These are phyloP conservation scores for Oreamnos americanus DNA, from an alignment of 2,113 vertebrate genomes.

Conservation along the genomic window DNA sequence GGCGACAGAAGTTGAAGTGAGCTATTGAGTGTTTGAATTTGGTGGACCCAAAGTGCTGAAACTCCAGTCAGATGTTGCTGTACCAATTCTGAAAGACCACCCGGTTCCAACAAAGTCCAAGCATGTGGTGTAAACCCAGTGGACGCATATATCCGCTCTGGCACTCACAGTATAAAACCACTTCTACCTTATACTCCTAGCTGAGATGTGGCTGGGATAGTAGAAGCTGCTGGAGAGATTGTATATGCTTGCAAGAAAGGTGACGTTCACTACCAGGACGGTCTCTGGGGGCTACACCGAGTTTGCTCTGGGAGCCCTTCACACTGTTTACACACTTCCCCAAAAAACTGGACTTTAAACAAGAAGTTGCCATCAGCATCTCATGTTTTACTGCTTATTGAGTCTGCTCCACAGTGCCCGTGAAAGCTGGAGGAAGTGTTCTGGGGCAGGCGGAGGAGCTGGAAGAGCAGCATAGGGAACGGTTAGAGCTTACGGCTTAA, in stretches of 20 bases:
- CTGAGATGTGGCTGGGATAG: neutral
- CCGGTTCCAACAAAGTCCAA: neutral
- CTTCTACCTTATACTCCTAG: neutral
- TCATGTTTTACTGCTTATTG: accelerated
- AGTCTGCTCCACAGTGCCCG: neutral
- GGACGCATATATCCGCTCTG: accelerated
- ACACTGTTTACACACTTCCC: neutral
- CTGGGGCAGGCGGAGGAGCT: neutral
- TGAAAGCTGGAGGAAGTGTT: neutral
- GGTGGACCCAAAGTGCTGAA: neutral
- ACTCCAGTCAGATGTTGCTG: neutral
- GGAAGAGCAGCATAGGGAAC: neutral
- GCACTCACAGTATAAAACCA: neutral
- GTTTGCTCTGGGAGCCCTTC: neutral
- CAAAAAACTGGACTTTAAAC: neutral
- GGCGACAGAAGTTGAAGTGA: neutral
- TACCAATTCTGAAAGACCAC: neutral
- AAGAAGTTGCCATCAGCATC: neutral
- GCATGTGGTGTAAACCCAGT: neutral
- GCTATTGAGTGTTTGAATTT: neutral
- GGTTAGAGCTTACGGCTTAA: slow-evolving; percentile 85
- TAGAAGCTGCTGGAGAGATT: neutral
- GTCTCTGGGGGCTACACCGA: neutral
- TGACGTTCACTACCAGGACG: neutral
- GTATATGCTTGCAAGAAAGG: neutral